Evolutionary conservation across 1,140 invertebrate species (phyloP).

Genomic region (Drosophila carrolli): DNA sequence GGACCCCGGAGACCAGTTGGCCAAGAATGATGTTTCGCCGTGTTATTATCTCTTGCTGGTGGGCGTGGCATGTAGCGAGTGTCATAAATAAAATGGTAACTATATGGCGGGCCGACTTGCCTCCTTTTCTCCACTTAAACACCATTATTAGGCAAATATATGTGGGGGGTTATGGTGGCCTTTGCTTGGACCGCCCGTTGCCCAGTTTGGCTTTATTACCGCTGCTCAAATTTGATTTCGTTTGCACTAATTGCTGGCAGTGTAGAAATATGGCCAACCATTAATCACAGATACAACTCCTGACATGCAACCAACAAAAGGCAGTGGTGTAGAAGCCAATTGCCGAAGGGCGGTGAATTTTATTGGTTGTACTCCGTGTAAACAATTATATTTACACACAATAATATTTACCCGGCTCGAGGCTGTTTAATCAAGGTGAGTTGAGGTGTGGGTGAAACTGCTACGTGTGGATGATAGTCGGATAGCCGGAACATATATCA

Average conservation of each 20-base stretch:
- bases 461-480: conserved; percentile 8
- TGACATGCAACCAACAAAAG: conserved; percentile 20
- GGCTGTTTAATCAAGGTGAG: conserved; percentile 22
- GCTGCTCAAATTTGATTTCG: conserved; percentile 74
- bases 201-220: conserved; percentile 27
- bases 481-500: conserved; percentile 1
- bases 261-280: conserved; percentile 69
- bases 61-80: conserved; percentile 70
- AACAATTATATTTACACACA: conserved; percentile 68
- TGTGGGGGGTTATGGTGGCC: conserved; percentile 29
- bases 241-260: conserved; percentile 72
- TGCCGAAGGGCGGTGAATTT: conserved; percentile 29
- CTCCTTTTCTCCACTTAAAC: conserved; percentile 51
- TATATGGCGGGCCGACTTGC: conserved; percentile 32
- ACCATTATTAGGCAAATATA: conserved; percentile 72
- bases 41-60: conserved; percentile 75
- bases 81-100: conserved; percentile 82
- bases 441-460: neutral
- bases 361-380: conserved; percentile 67
- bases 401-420: conserved; percentile 58
- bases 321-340: conserved; percentile 7
- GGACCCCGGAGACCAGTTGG: conserved; percentile 78
- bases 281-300: conserved; percentile 64
- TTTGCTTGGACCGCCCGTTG: conserved; percentile 9
- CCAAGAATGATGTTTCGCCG: conserved; percentile 61